Base-by-base conservation (phyloP, 2,888 invertebrate genomes). In the Mesorhabditis sp. region DNA sequence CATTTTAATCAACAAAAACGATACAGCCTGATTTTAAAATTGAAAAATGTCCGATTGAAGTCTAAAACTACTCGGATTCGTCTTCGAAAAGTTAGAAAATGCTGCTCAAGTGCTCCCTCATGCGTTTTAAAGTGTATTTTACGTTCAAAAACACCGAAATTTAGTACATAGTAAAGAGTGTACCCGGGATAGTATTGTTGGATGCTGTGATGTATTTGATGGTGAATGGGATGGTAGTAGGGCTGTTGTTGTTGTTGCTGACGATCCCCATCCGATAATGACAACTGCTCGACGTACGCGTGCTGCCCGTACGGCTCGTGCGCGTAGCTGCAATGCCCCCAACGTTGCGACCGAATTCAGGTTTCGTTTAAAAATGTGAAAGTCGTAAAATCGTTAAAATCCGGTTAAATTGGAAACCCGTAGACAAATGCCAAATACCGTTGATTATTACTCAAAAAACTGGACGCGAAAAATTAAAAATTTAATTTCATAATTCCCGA, bases 261-360 rank as follows among this genome's bases (percentile, higher is more conserved):
- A 10, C 58, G 10, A 50, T 50, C 58, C 58, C 58, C 58, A 50
- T 50, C n/a, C 58, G 58, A 50, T 10, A 10, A 2, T n/a, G 58
- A 50, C 58, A 50, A 13, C n/a, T 50, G 58, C 58, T 50, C 76
- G 70, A 78, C 74, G 65, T 74, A 78, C 4, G 69, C 76, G 71
- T 74, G 74, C 62, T 78, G 78, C 68, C 78, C 78, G 70, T 78
- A 78, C 62, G 78, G 78, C 61, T 78, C 78, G 72, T 78, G 78
- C 43, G 73, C 63, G 64, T 78, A 78, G 58, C 58, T 50, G n/a
- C 10, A 28, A 28, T 28, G 28, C 28, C 28, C 28, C 28, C 28
- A 28, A 28, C 28, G 28, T 28, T 28, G 28, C 28, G 28, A 28
- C 28, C 28, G 28, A 28, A 28, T 28, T 28, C 28, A 28, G 28